phyloP scores from a whole-genome alignment of 2,797 vertebrate genomes.

The Tokudaia tokunoshimensis region DNA sequence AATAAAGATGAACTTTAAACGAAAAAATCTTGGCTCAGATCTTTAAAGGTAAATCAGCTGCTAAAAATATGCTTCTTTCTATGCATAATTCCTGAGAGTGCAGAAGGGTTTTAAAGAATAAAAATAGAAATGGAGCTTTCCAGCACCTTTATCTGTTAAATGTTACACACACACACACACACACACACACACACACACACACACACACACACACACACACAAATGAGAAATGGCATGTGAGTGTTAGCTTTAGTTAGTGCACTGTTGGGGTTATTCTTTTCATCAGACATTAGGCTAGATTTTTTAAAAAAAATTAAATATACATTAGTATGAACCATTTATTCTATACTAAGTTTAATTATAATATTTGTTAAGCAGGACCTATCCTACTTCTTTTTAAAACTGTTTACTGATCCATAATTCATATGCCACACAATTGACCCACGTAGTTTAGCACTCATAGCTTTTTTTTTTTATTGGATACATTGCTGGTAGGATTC shows the following conservation, averaged over 20 bases:
- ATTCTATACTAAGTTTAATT: neutral
- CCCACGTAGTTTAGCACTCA: neutral
- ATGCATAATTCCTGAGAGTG: neutral
- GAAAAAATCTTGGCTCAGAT: conserved; percentile 51
- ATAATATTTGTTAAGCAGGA: neutral
- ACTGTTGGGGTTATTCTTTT: conserved; percentile 6
- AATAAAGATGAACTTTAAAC: conserved; percentile 44
- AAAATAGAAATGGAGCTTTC: conserved; percentile 59
- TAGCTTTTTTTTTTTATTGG: neutral
- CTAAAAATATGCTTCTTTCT: conserved; percentile 48
- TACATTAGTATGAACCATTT: neutral
- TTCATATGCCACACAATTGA: neutral
- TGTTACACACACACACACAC: neutral
- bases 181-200: neutral
- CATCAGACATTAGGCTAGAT: neutral
- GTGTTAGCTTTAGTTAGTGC: conserved; percentile 23
- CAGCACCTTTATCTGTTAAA: conserved; percentile 37
- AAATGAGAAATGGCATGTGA: neutral
- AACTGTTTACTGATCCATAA: neutral
- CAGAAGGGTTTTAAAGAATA: neutral
- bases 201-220: neutral
- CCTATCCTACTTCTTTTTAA: neutral
- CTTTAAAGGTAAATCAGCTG: conserved; percentile 56
- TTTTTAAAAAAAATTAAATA: neutral
- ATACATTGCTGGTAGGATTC: too few species aligned